Evolutionary conservation across 2,888 invertebrate genomes (phyloP).

Genomic region (Polydrusus pterygomalis): DNA sequence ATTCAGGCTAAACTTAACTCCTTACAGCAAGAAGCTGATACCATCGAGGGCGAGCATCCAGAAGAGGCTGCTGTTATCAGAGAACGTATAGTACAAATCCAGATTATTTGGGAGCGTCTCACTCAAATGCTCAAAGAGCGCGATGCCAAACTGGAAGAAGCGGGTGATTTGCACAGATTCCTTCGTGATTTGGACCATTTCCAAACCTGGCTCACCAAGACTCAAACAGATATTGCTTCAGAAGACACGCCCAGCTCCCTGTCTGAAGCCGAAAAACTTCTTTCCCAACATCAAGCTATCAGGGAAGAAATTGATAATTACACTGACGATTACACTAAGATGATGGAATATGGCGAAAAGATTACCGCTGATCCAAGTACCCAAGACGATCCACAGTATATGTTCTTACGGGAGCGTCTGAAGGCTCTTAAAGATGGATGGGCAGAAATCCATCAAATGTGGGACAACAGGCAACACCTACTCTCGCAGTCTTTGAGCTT

Average conservation of each 20-base stretch:
- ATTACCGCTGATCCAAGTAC: constrained; percentile 91
- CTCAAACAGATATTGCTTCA: constrained; percentile 98
- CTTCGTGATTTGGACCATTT: constrained; percentile 99
- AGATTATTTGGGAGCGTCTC: constrained; percentile 93
- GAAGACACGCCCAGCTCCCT: constrained; percentile 95
- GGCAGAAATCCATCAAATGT: constrained; percentile 99
- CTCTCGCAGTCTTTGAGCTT: constrained; percentile 96
- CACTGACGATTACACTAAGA: constrained; percentile 95
- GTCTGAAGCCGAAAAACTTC: constrained; percentile 96
- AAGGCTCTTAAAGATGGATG: constrained; percentile 99
- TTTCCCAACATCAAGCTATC: constrained; percentile 98
- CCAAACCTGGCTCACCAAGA: constrained; percentile 94
- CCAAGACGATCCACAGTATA: constrained; percentile 98
- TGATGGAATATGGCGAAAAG: constrained; percentile 99
- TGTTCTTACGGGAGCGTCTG: constrained; percentile 98
- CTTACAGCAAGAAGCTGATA: constrained; percentile 93
- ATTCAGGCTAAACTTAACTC: constrained; percentile 98
- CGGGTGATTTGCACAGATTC: constrained; percentile 98
- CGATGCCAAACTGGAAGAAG: constrained; percentile 98
- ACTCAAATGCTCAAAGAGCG: constrained; percentile 97
- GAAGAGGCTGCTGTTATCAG: constrained; percentile 94
- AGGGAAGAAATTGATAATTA: constrained; percentile 99
- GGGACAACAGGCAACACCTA: constrained; percentile 97
- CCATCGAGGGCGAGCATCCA: constrained; percentile 94
- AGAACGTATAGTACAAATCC: constrained; percentile 93